Evolutionary conservation across 2,888 invertebrate genomes (phyloP).

Genomic region (Marasmarcha lunaedactyla): DNA sequence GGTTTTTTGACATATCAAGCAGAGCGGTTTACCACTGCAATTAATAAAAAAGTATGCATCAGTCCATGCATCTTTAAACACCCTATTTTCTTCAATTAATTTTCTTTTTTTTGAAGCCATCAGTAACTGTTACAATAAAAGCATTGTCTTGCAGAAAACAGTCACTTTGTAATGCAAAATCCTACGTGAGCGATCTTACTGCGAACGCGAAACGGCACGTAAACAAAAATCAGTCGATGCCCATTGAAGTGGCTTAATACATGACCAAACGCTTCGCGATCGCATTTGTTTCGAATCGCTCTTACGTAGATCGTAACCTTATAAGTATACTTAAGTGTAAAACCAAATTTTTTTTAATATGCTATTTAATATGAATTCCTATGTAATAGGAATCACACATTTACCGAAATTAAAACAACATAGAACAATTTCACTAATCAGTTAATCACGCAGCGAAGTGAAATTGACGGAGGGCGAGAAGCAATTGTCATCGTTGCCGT

Average conservation of each 20-base stretch:
- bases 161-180: not conserved
- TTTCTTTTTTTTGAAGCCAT: conserved; percentile 2
- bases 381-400: not conserved
- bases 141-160: not conserved
- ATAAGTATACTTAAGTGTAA: not conserved
- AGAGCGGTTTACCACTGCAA: conserved; percentile 8
- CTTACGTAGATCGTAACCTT: too few relatives aligned
- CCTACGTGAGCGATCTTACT: not conserved
- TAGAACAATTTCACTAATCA: not conserved
- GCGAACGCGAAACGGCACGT: not conserved
- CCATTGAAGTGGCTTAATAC: not conserved
- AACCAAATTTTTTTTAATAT: too few relatives aligned
- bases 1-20: conserved; percentile 9
- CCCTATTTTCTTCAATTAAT: conserved; percentile 3
- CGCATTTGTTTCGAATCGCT: too few relatives aligned
- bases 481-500: not conserved
- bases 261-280: too few relatives aligned
- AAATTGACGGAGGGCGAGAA: not conserved
- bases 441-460: not conserved
- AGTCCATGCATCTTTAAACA: conserved; percentile 4
- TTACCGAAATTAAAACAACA: not conserved
- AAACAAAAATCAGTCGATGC: not conserved
- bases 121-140: not conserved
- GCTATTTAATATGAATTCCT: too few relatives aligned
- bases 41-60: conserved; percentile 11